Percentiles rank a stretch among this genome's conserved stretches.
Conservation (phyloP, 2,113 vertebrate species). For the Eidolon helvum region DNA sequence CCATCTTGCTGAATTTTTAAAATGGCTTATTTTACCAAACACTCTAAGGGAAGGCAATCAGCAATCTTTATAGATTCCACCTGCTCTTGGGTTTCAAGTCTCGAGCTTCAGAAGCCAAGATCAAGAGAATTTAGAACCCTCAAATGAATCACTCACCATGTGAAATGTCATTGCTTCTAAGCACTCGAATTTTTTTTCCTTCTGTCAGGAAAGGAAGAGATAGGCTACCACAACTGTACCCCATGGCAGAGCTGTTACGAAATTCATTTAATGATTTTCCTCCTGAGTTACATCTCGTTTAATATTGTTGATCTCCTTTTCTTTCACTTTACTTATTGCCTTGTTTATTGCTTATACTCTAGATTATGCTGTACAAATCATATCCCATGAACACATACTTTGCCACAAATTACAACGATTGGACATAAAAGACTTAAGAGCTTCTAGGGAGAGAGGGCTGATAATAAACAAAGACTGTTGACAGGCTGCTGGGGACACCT, state of each 20-base stretch:
- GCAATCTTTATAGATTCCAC: constrained; percentile 55
- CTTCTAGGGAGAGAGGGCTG: background rate
- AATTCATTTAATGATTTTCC: background rate
- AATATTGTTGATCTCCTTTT: background rate
- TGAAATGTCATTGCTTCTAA: background rate
- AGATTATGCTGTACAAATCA: background rate
- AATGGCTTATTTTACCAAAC: constrained; percentile 62
- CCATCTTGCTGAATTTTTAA: constrained; percentile 61
- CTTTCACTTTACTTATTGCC: background rate
- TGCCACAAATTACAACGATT: background rate
- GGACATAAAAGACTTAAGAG: constrained; percentile 22
- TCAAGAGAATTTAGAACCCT: constrained; percentile 56
- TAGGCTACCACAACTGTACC: background rate
- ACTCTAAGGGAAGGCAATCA: constrained; percentile 54
- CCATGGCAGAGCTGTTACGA: background rate
- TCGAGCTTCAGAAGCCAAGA: constrained; percentile 3
- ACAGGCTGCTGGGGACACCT: background rate
- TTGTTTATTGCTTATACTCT: background rate
- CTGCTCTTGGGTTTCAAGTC: constrained; percentile 48
- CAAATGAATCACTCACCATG: constrained; percentile 14
- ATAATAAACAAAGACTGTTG: background rate
- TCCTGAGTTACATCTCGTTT: background rate
- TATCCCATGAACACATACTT: background rate
- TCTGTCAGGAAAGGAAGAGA: background rate
- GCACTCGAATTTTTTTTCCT: background rate